Base-by-base conservation (phyloP, 35 echinoderm and acorn worm genomes). In the Amphiura filiformis region DNA sequence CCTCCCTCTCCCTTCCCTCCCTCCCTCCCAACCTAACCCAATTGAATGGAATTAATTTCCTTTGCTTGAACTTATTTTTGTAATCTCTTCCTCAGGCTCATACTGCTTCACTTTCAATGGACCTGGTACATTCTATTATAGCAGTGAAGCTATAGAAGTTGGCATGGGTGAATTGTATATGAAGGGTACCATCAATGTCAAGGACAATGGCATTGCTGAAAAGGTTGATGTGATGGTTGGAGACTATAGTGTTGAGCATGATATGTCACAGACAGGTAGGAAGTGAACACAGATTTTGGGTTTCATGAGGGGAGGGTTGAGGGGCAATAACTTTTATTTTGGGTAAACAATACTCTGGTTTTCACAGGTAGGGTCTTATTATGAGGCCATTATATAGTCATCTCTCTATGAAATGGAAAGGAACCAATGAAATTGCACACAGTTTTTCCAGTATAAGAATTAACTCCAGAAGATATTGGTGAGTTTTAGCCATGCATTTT, bases 131-230 rank as follows among this genome's bases (percentile, higher is more conserved):
- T 78, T 32, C 35, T 78, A 32, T 78, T 20, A 32, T 17, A 78
- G 28, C 30, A 35, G 35, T 78, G 76, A 17, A 78, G 0, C 35
- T 75, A 20, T 35, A 92, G 84, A 79, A 3, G 35, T 37, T 88
- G 0, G 78, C 84, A 38, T 26, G 26, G 79, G 64, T 37, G 44
- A 52, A 20, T 76, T 92, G n/a, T 89, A 90, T 82, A 89, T 96
- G 87, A 93, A 40, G 32, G 94, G 94, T 38, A 39, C 82, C 40
- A 79, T 96, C 37, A 36, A 37, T 22, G 94, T 96, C 9, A 23
- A 2, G 23, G 22, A 37, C 39, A 7, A 37, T 30, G 4, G 75
- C 75, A 7, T 23, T 23, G 82, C 82, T 65, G 15, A 78, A 4
- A 23, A 75, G 13, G 22, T 93, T 0, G 13, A 22, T 38, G 76